Base-by-base conservation (phyloP, 1,140 invertebrate species). In the Pseudomyrmex cubaensis region DNA sequence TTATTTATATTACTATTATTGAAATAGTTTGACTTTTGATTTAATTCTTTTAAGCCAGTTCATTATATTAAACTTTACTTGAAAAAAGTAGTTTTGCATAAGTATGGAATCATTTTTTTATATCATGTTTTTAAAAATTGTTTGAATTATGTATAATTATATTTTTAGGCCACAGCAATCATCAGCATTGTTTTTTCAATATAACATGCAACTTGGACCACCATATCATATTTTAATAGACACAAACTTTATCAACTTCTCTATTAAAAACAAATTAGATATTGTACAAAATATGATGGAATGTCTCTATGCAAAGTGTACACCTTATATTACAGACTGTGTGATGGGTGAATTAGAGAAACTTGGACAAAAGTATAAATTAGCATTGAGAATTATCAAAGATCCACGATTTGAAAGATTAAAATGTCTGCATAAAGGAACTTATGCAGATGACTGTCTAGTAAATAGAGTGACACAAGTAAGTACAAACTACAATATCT, bases 191-290 rank as follows among this genome's bases (percentile, higher is more conserved):
- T 99, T 99, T 93, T 99, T 99, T 91, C 97, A 98, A 92, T 99
- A 99, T 94, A 99, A 99, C 92, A 99, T 97, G n/a, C 99, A 99
- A 93, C 94, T 99, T 2, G 99, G 98, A 1, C 99, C 99, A 13
- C 99, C 99, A 0, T 99, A 99, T 93, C 99, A 99, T 90, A 96
- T 99, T 57, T 94, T 99, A 48, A 93, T 99, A 15, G 99, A 99
- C 93, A 99, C 99, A 1, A 99, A 99, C 95, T 99, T 99, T 91
- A 97, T 99, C 2, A 99, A 99, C 92, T 99, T 99, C 93, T 98
- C 99, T 0, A 99, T 99, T 48, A 99, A 99, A 95, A 99, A 99
- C 92, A 99, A 99, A 95, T 94, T 99, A 74, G 99, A 99, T 92
- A 97, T 99, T 64, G 96, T 99, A 69, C 97, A 99, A 92, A 98